Conservation (phyloP, 1,140 invertebrate genomes). For the Tetraneura akinire region DNA sequence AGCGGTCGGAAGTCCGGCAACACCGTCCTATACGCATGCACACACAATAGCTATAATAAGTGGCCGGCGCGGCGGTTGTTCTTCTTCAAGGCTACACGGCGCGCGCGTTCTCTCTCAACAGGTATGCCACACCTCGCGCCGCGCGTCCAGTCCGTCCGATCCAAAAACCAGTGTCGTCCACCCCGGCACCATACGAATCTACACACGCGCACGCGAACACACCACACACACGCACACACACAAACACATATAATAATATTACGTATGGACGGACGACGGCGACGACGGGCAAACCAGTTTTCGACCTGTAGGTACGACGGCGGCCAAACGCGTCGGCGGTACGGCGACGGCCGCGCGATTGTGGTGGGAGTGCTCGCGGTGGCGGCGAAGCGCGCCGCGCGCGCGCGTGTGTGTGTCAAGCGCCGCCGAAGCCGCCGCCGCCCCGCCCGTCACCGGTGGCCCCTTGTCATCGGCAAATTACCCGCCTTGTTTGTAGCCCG, state of each 20-base stretch:
- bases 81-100: constrained; percentile 47
- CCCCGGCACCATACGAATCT: constrained; percentile 21
- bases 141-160: constrained; percentile 46
- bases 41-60: constrained; percentile 23
- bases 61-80: constrained; percentile 44
- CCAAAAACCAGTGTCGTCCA: constrained; percentile 51
- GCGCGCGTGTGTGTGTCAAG: constrained; percentile 42
- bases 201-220: neutral
- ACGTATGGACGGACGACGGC: constrained; percentile 2
- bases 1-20: constrained; percentile 49
- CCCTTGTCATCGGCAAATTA: constrained; percentile 51
- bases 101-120: constrained; percentile 44
- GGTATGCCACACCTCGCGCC: constrained; percentile 50
- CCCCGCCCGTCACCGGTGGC: constrained; percentile 46
- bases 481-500: constrained; percentile 45
- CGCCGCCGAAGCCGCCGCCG: constrained; percentile 39
- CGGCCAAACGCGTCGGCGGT: neutral
- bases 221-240: neutral
- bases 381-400: neutral
- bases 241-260: neutral
- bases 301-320: neutral
- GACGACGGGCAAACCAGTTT: constrained; percentile 40
- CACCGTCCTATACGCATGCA: neutral
- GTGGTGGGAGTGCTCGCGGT: constrained; percentile 22
- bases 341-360: neutral